Evolutionary conservation across 2,113 vertebrate genomes (phyloP).

Genomic region (Protomyctophum bolini): DNA sequence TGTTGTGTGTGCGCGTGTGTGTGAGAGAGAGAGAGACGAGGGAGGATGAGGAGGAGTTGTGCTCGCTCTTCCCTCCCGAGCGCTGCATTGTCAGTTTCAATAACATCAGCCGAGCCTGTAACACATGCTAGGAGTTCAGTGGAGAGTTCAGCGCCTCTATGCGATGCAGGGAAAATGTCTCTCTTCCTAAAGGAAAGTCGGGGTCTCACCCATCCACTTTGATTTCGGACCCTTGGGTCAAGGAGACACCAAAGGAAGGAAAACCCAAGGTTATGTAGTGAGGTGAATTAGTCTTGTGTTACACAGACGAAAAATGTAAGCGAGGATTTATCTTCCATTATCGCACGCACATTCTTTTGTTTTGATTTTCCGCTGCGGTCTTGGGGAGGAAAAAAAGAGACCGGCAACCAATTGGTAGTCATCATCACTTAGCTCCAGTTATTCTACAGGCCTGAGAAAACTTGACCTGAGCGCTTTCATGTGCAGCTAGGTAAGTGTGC

Average conservation of each 20-base stretch:
- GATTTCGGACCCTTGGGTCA: slow-evolving; percentile 54
- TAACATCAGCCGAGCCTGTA: slow-evolving; percentile 63
- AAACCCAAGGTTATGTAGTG: slow-evolving; percentile 42
- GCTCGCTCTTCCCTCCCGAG: slow-evolving; percentile 45
- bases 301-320: slow-evolving; percentile 50
- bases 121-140: slow-evolving; percentile 70
- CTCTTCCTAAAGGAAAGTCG: slow-evolving; percentile 57
- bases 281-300: slow-evolving; percentile 59
- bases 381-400: slow-evolving; percentile 42
- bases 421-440: slow-evolving; percentile 75
- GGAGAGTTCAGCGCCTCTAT: slow-evolving; percentile 56
- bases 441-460: slow-evolving; percentile 76
- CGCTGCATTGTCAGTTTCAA: slow-evolving; percentile 63
- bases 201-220: slow-evolving; percentile 53
- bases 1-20: slow-evolving; percentile 26
- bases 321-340: slow-evolving; percentile 51
- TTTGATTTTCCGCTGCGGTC: slow-evolving; percentile 40
- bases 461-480: slow-evolving; percentile 83
- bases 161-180: slow-evolving; percentile 51
- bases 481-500: slow-evolving; percentile 80
- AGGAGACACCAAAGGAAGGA: slow-evolving; percentile 41
- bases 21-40: slow-evolving; percentile 41
- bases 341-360: slow-evolving; percentile 33
- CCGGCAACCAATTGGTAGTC: slow-evolving; percentile 74
- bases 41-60: slow-evolving; percentile 36